These are phyloP conservation scores for Stichodactyla helianthus DNA, from an alignment of 64 coral and sea anemone species.

Conservation along the genomic window DNA sequence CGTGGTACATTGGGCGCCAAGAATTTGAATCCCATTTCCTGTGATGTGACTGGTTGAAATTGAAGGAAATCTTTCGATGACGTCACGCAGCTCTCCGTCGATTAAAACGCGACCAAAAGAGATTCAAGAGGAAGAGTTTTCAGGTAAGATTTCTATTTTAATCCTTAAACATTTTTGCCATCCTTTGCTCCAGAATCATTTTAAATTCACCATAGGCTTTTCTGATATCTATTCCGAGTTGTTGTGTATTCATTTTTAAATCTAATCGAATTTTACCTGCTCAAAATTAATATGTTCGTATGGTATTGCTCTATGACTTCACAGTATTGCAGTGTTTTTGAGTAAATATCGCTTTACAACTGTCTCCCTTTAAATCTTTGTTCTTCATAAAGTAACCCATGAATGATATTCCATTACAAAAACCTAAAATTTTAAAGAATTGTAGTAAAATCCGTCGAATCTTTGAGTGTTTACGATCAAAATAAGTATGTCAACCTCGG, in stretches of 20 bases:
- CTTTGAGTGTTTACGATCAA: slow-evolving; percentile 1
- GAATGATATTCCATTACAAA: background rate
- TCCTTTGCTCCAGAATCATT: slow-evolving; percentile 31
- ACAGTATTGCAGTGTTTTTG: slow-evolving; percentile 7
- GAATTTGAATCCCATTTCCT: slow-evolving; percentile 81
- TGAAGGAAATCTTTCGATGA: slow-evolving; percentile 71
- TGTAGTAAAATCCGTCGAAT: background rate
- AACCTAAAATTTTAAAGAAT: background rate
- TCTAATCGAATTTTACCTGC: background rate
- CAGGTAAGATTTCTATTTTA: slow-evolving; percentile 67
- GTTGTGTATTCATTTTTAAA: background rate
- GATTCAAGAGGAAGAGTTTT: slow-evolving; percentile 58
- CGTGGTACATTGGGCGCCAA: slow-evolving; percentile 87
- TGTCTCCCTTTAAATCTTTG: background rate
- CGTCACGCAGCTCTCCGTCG: slow-evolving; percentile 72
- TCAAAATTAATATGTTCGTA: background rate
- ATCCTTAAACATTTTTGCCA: slow-evolving; percentile 80
- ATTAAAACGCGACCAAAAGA: slow-evolving; percentile 58
- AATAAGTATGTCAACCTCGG: background rate
- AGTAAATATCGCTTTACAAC: slow-evolving; percentile 22
- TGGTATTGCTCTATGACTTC: slow-evolving; percentile 6
- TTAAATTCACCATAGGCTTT: background rate
- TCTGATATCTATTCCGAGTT: background rate
- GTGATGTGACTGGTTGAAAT: slow-evolving; percentile 59
- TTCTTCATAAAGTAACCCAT: background rate